Evolutionary conservation across 2,797 vertebrate genomes (phyloP).

Genomic region (Macroramphosus scolopax): DNA sequence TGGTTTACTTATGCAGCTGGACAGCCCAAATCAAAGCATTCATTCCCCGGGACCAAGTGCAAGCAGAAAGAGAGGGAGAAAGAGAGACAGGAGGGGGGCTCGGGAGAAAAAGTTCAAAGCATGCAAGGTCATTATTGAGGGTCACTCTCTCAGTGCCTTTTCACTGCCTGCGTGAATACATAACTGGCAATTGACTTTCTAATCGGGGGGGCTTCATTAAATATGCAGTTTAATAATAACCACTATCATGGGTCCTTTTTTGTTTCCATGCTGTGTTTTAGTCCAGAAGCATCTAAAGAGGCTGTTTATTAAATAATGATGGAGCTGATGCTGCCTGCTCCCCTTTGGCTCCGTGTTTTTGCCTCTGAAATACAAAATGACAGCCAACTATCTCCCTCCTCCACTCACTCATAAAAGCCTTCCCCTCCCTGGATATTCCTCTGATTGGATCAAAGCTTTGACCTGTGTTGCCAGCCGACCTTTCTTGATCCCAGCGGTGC

Average conservation of each 20-base stretch:
- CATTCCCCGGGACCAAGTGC: slow-evolving; percentile 52
- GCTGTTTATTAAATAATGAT: slow-evolving; percentile 61
- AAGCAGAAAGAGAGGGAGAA: slow-evolving; percentile 32
- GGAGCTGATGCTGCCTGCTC: slow-evolving; percentile 25
- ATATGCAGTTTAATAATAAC: slow-evolving; percentile 74
- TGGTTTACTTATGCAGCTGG: slow-evolving; percentile 77
- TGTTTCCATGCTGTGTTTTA: slow-evolving; percentile 54
- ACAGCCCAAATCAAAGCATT: slow-evolving; percentile 67
- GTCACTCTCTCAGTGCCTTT: slow-evolving; percentile 70
- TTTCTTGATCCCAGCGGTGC: slow-evolving; percentile 50
- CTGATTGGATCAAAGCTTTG: slow-evolving; percentile 76
- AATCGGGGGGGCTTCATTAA: slow-evolving; percentile 70
- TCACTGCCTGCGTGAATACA: slow-evolving; percentile 71
- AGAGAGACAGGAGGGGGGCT: slow-evolving; percentile 16
- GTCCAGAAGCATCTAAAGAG: slow-evolving; percentile 49
- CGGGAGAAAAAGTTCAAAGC: slow-evolving; percentile 72
- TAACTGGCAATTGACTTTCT: slow-evolving; percentile 79
- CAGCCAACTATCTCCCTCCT: slow-evolving; percentile 39
- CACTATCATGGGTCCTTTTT: slow-evolving; percentile 60
- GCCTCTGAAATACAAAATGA: slow-evolving; percentile 57
- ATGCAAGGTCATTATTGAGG: slow-evolving; percentile 72
- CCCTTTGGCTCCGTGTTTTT: slow-evolving; percentile 32
- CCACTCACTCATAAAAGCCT: slow-evolving; percentile 43
- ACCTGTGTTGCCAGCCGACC: slow-evolving; percentile 72
- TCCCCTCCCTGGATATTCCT: slow-evolving; percentile 43